Evolutionary conservation across 2,888 invertebrate species (phyloP), one percentile per base, ranked within the genome.

Genomic region (Acanthosepion esculentum): DNA sequence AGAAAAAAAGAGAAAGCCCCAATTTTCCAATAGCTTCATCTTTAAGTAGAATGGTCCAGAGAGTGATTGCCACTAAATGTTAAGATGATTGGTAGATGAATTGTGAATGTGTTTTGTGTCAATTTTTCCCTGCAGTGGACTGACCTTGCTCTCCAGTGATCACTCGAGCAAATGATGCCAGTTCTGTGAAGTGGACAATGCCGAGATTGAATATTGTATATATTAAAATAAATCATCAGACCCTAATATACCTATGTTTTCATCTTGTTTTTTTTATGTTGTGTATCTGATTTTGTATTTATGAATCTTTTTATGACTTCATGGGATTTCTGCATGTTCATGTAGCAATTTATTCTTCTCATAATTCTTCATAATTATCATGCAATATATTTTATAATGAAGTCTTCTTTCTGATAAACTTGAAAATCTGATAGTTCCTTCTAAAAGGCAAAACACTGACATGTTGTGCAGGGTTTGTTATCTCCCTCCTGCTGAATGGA

Each of bases 141-240:
- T 78, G n/a, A 78, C 23, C 78, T 59, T 59, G 59, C 59, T 59
- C 59, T 59, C 59, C 59, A 59, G 59, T 59, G 59, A 59, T 59
- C 59, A 59, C 20, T 23, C 23, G 23, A 59, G 59, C 59, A 59
- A 59, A 59, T 23, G 23, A 59, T 59, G n/a, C 78, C 78, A 78
- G n/a, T 78, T 78, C 78, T 78, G n/a, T 78, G 78, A 78, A 78
- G n/a, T 78, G 78, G 78, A 78, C 78, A 78, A 78, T 78, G 78
- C 78, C 78, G 33, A 78, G n/a, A 78, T 78, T 78, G 78, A 78
- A 78, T 78, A 78, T 78, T 78, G 78, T 78, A 78, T 78, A 78
- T 78, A 78, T 78, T 78, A 78, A 78, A 78, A 78, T 78, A 78
- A 78, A 78, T 78, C 78, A 78, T 78, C 78, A 78, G 78, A 78